Conservation (phyloP, 1,140 invertebrate species). For the Mercenaria mercenaria region DNA sequence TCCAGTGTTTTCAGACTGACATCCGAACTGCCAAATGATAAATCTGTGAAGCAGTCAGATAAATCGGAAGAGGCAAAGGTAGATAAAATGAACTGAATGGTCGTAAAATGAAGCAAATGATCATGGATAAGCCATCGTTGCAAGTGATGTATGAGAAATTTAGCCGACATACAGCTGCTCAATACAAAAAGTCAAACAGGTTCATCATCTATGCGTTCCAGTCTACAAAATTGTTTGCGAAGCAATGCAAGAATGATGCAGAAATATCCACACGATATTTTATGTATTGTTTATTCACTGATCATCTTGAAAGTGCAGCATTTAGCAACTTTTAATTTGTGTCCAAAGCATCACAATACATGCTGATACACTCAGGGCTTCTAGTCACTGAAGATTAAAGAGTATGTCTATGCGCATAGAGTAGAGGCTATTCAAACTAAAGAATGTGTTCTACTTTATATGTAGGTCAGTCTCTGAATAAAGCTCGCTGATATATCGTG, state of each 20-base stretch:
- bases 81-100: slow-evolving; percentile 57
- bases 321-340: too few relatives aligned
- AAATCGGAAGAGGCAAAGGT: slow-evolving; percentile 25
- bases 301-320: too few relatives aligned
- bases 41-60: slow-evolving; percentile 43
- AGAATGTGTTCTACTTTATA: too few relatives aligned
- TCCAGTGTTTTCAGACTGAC: slow-evolving; percentile 42
- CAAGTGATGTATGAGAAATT: slow-evolving; percentile 40
- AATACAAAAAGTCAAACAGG: slow-evolving; percentile 13
- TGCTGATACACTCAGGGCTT: too few relatives aligned
- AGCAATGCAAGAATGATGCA: neutral
- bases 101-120: slow-evolving; percentile 58
- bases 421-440: too few relatives aligned
- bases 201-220: slow-evolving; percentile 14
- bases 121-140: slow-evolving; percentile 29
- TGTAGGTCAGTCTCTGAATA: too few relatives aligned
- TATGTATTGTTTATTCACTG: too few relatives aligned
- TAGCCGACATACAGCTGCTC: slow-evolving; percentile 38
- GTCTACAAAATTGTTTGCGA: neutral
- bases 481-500: too few relatives aligned
- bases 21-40: slow-evolving; percentile 47
- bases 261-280: too few relatives aligned
- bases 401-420: too few relatives aligned
- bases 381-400: too few relatives aligned
- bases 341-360: too few relatives aligned